Base-by-base conservation (phyloP, 1,140 invertebrate genomes). In the Drosophila carrolli region DNA sequence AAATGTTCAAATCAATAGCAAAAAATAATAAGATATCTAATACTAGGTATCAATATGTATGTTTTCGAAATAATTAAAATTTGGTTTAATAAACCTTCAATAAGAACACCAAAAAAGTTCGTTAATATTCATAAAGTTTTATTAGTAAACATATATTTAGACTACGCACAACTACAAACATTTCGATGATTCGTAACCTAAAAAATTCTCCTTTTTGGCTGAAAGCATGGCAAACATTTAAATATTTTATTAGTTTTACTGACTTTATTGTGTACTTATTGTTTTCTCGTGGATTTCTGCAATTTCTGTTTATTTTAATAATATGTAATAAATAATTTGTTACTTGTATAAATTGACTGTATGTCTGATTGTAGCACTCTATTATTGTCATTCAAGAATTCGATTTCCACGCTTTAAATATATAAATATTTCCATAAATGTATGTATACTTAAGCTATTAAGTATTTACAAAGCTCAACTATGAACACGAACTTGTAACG, bases 401-500 rank as follows among this genome's bases (percentile, higher is more conserved):
- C 43, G 60, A 71, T 81, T 78, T 78, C 60, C 78, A 78, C 75
- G 61, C 68, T 68, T 63, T 76, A 75, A 70, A 72, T 82, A 56
- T 82, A 56, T 53, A 29, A 68, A 50, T 80, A 54, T 47, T 56
- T 53, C 38, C 29, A 67, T 55, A 55, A 58, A 68, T 65, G 68
- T 84, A 81, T 74, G 74, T 70, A 88, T 88, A 84, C 84, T 89
- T 89, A 89, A 90, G 48, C 84, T 89, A 89, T 89, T 89, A 89
- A 89, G 84, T 89, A 89, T 89, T 84, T 89, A 89, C 84, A 90
- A 89, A 89, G 85, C 77, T 84, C 84, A 89, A 84, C 78, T 78
- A 72, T 67, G 66, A 89, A 90, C 80, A 84, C 78, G 84, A 89
- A 81, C 85, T 84, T 78, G 67, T 56, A 81, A 89, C 84, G 68